Conservation (phyloP, 1,140 invertebrate genomes). For the Bombus superbus region DNA sequence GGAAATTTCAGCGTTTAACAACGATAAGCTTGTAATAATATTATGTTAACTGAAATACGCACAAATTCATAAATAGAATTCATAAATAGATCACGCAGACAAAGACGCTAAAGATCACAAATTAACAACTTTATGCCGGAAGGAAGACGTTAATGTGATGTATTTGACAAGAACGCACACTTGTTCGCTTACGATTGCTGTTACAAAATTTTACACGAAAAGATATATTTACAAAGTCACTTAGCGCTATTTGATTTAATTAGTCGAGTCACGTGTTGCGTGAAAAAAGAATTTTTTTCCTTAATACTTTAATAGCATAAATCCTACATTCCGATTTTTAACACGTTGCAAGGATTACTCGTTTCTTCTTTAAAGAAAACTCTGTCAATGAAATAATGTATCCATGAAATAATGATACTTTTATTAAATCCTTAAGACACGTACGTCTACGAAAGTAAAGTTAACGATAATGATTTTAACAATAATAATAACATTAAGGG, state of each 20-base stretch:
- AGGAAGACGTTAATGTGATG: constrained; percentile 18
- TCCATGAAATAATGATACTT: neutral
- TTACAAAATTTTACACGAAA: constrained; percentile 1
- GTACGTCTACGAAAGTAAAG: constrained; percentile 37
- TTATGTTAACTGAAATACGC: constrained; percentile 13
- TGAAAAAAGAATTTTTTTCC: neutral
- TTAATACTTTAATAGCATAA: neutral
- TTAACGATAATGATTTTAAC: constrained; percentile 51
- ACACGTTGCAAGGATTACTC: neutral
- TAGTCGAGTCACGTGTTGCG: neutral
- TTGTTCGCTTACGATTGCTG: constrained; percentile 9
- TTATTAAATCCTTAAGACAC: neutral
- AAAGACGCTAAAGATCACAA: neutral
- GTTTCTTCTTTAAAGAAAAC: neutral
- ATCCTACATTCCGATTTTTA: constrained; percentile 32
- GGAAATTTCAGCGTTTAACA: neutral
- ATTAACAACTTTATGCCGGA: neutral
- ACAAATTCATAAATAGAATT: constrained; percentile 27
- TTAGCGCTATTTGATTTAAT: constrained; percentile 1
- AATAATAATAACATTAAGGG: constrained; percentile 49
- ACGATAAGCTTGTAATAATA: neutral
- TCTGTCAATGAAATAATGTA: neutral
- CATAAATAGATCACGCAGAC: neutral
- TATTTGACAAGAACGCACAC: constrained; percentile 42
- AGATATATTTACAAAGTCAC: neutral